These are phyloP conservation scores for Caenorhabditis briggsae DNA, from an alignment of 1,140 invertebrate species.

Conservation along the genomic window DNA sequence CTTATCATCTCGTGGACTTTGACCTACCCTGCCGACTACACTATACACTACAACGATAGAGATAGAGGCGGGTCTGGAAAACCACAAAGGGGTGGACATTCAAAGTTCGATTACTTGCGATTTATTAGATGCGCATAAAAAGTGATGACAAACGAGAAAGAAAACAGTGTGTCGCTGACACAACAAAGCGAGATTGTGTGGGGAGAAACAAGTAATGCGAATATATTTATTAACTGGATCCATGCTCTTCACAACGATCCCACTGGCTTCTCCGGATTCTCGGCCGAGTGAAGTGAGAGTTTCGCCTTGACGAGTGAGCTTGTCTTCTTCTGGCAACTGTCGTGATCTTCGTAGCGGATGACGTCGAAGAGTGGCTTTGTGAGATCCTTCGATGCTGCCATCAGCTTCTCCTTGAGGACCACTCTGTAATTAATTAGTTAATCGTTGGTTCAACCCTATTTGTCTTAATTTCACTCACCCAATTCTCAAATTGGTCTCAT, in stretches of 20 bases:
- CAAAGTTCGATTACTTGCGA: background rate
- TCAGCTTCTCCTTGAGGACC: conserved; percentile 65
- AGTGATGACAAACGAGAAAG: too few species aligned
- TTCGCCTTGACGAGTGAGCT: conserved; percentile 63
- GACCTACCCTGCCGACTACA: conserved; percentile 28
- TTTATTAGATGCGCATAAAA: too few species aligned
- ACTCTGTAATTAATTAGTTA: conserved; percentile 23
- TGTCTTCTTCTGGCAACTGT: conserved; percentile 66
- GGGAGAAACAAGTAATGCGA: background rate
- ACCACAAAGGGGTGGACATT: background rate
- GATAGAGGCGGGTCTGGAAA: conserved; percentile 13
- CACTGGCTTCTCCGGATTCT: background rate
- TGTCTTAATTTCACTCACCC: conserved; percentile 76
- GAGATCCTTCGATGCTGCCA: conserved; percentile 60
- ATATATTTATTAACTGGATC: background rate
- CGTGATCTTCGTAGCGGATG: conserved; percentile 69
- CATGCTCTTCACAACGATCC: background rate
- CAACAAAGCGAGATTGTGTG: too few species aligned
- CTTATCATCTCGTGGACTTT: conserved; percentile 9
- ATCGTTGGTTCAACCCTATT: background rate
- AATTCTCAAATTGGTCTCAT: conserved; percentile 83
- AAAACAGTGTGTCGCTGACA: too few species aligned
- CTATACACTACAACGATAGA: conserved; percentile 27
- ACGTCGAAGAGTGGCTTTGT: conserved; percentile 62
- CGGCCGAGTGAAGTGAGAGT: conserved; percentile 24